Base-by-base conservation (phyloP, 2,888 invertebrate species). In the Pedicia rivosa region DNA sequence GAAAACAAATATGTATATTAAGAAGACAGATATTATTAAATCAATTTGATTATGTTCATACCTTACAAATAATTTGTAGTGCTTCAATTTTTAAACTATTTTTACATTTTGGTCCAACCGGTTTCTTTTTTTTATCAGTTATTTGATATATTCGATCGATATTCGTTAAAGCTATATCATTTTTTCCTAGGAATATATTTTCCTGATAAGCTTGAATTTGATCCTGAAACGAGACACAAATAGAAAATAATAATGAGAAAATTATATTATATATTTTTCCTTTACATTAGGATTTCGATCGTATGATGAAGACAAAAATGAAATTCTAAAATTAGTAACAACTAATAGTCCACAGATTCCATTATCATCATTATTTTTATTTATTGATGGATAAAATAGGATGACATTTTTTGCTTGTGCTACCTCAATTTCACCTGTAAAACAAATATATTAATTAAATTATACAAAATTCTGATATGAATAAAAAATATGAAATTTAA, bases 271-370 rank as follows among this genome's bases (percentile, higher is more conserved):
- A 30, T 12, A 30, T 12, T 10, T 30, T 30, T 12, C 28, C 8
- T 14, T 20, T 12, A 20, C 28, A 25, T 35, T 20, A 26, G 41
- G 6, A 33, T 45, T 68, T 49, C 67, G 35, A 20, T 35, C 64
- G 43, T 59, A 62, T 27, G 71, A 72, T 17, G 75, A 68, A 15
- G 84, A 81, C 38, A 87, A 74, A 64, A 92, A 92, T 19, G 86
- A 79, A 20, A 95, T 66, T 62, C 88, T 86, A 57, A 90, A 92
- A 66, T 91, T 94, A 40, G 94, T 94, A 42, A 92, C 78, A 53
- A 81, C 81, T 40, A 95, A 65, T 19, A 79, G 70, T 1, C 94
- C 95, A 42, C 79, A 76, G 41, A 78, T 72, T 37, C 86, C 86
- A 42, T 78, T 69, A 48, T 83, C 80, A 50, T 78, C 78, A n/a